Conservation (phyloP, 2,113 vertebrate genomes). For the Podarcis raffonei region DNA sequence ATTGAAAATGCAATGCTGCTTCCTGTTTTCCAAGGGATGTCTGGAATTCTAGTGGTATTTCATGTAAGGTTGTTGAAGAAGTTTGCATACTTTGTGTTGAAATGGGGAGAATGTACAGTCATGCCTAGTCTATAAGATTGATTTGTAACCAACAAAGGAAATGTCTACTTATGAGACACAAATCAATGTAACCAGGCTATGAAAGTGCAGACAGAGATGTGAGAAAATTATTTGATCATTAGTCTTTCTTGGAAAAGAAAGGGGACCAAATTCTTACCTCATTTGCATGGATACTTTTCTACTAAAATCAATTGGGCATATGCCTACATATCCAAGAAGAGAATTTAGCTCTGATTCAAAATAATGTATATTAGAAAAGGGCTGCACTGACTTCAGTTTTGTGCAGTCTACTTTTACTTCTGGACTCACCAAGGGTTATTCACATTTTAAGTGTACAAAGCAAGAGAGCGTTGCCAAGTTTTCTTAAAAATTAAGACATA, state of each 20-base stretch:
- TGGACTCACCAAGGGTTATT: background rate
- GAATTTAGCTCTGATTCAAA: constrained; percentile 9
- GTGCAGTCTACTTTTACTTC: background rate
- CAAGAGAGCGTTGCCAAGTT: constrained; percentile 24
- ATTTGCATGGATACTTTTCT: constrained; percentile 27
- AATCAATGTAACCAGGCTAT: constrained; percentile 81
- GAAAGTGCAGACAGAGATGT: constrained; percentile 82
- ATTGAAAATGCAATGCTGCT: constrained; percentile 54
- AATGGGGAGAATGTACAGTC: constrained; percentile 54
- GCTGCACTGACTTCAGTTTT: background rate
- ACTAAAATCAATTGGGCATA: background rate
- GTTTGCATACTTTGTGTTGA: constrained; percentile 64
- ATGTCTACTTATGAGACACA: constrained; percentile 79
- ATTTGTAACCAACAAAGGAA: constrained; percentile 83
- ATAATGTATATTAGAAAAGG: constrained; percentile 38
- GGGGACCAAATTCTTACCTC: constrained; percentile 51
- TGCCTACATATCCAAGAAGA: constrained; percentile 19
- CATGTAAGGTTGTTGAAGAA: constrained; percentile 57
- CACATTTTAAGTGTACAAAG: background rate
- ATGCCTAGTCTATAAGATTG: constrained; percentile 77
- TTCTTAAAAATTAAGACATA: background rate
- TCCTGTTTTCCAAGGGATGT: constrained; percentile 49
- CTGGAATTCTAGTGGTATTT: constrained; percentile 55
- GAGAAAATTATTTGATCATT: constrained; percentile 81
- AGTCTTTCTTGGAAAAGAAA: constrained; percentile 70